Percentiles rank a stretch among this genome's conserved stretches.
These are phyloP conservation scores for Drosophila maculinotata DNA, from an alignment of 2,888 invertebrate species.

Conservation along the genomic window DNA sequence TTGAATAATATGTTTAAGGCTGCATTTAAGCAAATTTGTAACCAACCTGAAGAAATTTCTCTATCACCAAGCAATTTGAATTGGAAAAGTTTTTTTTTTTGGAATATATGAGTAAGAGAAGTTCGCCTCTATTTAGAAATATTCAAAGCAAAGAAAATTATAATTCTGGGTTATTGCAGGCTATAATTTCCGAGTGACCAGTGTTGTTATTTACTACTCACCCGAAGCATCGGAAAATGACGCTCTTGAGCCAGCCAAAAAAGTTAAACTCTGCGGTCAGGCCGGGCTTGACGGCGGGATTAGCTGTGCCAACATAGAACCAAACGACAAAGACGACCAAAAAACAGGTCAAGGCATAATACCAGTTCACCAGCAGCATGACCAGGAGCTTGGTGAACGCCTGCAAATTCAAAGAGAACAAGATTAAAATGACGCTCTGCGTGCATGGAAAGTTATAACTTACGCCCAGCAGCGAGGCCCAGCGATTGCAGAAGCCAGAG, in stretches of 20 bases:
- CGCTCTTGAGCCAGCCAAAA: conserved; percentile 91
- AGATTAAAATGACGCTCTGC: conserved; percentile 40
- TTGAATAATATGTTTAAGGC: no score
- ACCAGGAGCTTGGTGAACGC: conserved; percentile 94
- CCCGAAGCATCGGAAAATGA: conserved; percentile 91
- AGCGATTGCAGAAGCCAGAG: conserved; percentile 96
- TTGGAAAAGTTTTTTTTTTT: no score
- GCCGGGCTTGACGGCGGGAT: conserved; percentile 97
- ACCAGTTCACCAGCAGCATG: conserved; percentile 97
- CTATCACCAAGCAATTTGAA: no score
- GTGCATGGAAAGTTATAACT: conserved; percentile 80
- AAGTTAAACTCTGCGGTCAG: conserved; percentile 93
- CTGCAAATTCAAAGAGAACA: conserved; percentile 85
- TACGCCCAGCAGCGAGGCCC: conserved; percentile 96
- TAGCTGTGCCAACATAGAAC: conserved; percentile 97
- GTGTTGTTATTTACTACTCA: conserved; percentile 83
- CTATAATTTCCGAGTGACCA: background rate
- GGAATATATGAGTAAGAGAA: no score
- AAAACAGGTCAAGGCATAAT: conserved; percentile 94
- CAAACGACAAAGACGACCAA: conserved; percentile 93
- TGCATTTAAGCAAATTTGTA: no score
- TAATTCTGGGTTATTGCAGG: no score
- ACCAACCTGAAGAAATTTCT: no score
- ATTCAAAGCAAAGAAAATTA: no score
- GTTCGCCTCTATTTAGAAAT: no score